Conservation (phyloP, 1,140 invertebrate species). For the Zaprionus tsacasi region DNA sequence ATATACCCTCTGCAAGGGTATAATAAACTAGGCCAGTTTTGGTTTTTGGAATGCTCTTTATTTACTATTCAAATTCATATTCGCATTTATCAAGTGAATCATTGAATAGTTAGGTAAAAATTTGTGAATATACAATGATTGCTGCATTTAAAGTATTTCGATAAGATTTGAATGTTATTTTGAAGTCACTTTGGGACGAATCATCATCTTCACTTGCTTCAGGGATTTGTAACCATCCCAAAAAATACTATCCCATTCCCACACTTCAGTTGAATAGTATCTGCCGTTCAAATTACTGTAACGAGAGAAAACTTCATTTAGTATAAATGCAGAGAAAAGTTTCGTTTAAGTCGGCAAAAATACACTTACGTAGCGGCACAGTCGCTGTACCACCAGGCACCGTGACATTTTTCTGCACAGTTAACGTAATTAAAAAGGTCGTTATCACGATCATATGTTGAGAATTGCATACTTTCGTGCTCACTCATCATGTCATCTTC, state of each 20-base stretch:
- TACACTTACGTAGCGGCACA: neutral
- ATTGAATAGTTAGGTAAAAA: neutral
- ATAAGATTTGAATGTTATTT: no score
- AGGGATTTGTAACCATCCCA: neutral
- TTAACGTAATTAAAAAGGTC: neutral
- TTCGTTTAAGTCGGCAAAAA: neutral
- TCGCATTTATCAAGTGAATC: neutral
- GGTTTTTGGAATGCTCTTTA: neutral
- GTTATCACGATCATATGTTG: neutral
- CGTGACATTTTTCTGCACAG: neutral
- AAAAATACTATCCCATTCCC: neutral
- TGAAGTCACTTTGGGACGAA: neutral
- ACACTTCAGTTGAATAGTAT: neutral
- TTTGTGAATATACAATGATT: no score
- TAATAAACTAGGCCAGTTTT: neutral
- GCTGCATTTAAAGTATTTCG: no score
- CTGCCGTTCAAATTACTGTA: neutral
- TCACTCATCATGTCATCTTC: neutral
- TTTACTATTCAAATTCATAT: neutral
- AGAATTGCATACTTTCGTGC: neutral
- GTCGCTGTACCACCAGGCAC: neutral
- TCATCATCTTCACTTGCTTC: neutral
- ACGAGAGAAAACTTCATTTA: neutral
- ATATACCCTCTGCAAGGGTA: no score
- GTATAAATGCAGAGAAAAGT: neutral